These are phyloP conservation scores for Melinopterus prodromus DNA, from an alignment of 2,888 invertebrate species.

Conservation along the genomic window DNA sequence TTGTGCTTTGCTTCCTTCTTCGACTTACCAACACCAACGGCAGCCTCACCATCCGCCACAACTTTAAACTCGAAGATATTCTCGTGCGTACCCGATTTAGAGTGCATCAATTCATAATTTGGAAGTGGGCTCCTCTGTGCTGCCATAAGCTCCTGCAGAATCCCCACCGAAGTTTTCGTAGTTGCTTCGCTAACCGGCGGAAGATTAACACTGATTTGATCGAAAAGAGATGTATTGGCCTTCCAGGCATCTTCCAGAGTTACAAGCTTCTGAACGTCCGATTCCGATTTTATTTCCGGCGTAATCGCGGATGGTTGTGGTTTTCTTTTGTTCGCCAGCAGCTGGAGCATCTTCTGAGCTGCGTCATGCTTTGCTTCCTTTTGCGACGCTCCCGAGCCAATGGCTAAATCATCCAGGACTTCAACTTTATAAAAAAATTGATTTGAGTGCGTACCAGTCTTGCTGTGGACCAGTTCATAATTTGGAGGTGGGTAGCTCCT, in stretches of 20 bases:
- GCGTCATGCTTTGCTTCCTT: constrained; percentile 64
- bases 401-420: neutral
- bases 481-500: neutral
- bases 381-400: neutral
- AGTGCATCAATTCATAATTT: constrained; percentile 59
- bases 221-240: constrained; percentile 61
- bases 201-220: neutral
- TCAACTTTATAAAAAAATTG: neutral
- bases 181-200: constrained; percentile 27
- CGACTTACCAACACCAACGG: constrained; percentile 55
- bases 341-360: constrained; percentile 62
- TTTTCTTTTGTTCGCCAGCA: constrained; percentile 56
- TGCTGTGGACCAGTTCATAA: neutral
- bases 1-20: constrained; percentile 70
- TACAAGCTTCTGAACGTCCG: too few species aligned
- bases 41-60: constrained; percentile 54
- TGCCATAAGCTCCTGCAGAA: constrained; percentile 72
- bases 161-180: constrained; percentile 71
- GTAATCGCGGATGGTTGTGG: too few species aligned
- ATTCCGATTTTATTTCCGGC: neutral
- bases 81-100: constrained; percentile 53
- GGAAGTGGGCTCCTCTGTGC: constrained; percentile 64
- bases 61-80: constrained; percentile 64
- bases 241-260: constrained; percentile 46
- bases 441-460: neutral